These are phyloP conservation scores for Porites lobata DNA, from an alignment of 92 coral and sea anemone genomes.

Conservation along the genomic window DNA sequence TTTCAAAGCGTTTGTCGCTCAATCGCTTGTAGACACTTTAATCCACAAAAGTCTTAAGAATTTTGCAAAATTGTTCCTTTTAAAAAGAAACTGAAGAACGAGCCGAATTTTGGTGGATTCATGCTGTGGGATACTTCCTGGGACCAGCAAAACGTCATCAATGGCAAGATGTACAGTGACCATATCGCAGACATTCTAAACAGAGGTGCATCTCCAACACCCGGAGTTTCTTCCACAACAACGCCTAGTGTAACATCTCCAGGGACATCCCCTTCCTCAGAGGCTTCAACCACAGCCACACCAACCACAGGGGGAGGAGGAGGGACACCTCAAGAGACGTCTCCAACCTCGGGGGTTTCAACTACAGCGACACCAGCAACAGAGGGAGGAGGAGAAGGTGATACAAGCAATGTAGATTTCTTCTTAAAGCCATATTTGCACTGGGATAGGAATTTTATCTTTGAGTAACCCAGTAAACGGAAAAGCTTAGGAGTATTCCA, in stretches of 20 bases:
- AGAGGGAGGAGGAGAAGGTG: not conserved
- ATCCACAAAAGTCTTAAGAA: not conserved
- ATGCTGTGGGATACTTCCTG: constrained; percentile 57
- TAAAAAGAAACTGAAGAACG: constrained; percentile 15
- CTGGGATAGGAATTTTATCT: no score
- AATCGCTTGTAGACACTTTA: no score
- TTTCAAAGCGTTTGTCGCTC: no score
- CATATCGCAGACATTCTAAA: constrained; percentile 27
- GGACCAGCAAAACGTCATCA: constrained; percentile 45
- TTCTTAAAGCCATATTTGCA: no score
- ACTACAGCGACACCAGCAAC: not conserved
- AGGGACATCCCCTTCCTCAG: not conserved
- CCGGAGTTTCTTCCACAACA: not conserved
- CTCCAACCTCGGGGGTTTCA: not conserved
- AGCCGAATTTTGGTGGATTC: constrained; percentile 45
- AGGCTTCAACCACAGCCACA: not conserved
- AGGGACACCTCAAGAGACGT: not conserved
- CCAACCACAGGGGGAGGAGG: not conserved
- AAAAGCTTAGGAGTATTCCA: no score
- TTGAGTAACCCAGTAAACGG: no score
- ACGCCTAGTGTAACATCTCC: not conserved
- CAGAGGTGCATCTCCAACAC: not conserved
- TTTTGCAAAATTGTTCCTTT: not conserved
- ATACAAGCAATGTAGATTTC: no score
- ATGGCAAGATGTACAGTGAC: constrained; percentile 43